Evolutionary conservation across 2,888 invertebrate species (phyloP), one percentile per base, ranked within the genome.

Genomic region (Cerceris ruficornis): DNA sequence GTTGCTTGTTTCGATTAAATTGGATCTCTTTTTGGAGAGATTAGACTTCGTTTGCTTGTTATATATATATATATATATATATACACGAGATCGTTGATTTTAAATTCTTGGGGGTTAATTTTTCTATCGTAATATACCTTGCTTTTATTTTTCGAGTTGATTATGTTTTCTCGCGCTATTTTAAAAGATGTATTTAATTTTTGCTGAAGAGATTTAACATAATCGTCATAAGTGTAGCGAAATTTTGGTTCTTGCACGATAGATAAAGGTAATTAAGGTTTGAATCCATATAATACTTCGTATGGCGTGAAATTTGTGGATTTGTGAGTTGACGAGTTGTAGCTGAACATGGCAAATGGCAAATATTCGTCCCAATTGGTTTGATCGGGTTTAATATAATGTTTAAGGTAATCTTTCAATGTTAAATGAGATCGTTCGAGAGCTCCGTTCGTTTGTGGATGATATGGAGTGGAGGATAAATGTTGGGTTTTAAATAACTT

Each of bases 301-400:
- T 28, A 28, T 28, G 28, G 28, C 4, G 28, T 4, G 46, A 67
- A 0, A 49, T 28, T 14, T 39, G n/a, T 7, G 46, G 17, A 39
- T 67, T 67, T 11, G 49, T 67, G 13, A 49, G 9, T 58, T 41
- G 57, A 17, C 58, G 65, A 43, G 9, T 46, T 1, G 57, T 28
- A 28, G 28, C 28, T 28, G 28, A 28, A 28, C 65, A 84, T 79
- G 0, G 80, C 82, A 28, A 81, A 81, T 7, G 75, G 82, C 7
- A 87, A 4, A 67, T 78, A 83, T 41, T 81, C 68, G 13, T 87
- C 88, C 84, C 84, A 88, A 57, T 87, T 71, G 0, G 52, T 61
- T 58, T 81, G 80, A 14, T 80, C 66, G 11, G 64, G 17, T 9
- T 77, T 70, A 0, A 86, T 76, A 64, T 77, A 85, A 46, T 81